Evolutionary conservation across 2,113 vertebrate species (phyloP), one percentile per base, ranked within the genome.

Genomic region (Notothenia coriiceps): DNA sequence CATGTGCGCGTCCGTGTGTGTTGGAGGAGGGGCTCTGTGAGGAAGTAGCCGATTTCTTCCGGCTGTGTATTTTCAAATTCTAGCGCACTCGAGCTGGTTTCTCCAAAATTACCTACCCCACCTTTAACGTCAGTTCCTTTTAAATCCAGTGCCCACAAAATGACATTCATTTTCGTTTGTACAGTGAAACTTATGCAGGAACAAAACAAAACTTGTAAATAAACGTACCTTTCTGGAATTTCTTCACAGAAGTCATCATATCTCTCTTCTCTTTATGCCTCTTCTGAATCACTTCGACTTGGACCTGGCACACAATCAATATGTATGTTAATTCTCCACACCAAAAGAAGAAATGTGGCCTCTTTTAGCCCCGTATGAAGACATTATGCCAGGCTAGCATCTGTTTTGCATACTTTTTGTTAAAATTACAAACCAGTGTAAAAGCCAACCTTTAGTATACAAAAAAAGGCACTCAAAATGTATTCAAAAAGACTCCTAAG

Each of bases 221-320:
- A 52, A 9, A 18, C 86, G 76, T 51, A 99, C 98, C 98, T 96
- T 98, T 99, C 93, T 99, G 98, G 57, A 98, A 99, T 82, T 96
- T 99, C 93, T 99, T 99, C 20, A 99, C 96, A 67, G 97, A 96
- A 1, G 91, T 90, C 95, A 99, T 96, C 97, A 99, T 98, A 4
- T 96, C 95, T 64, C 96, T 96, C 89, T 99, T 99, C 92, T 98
- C 97, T 74, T 94, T 97, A 88, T 99, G 98, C 72, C 98, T 97
- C 93, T 95, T 98, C 91, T 99, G 98, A 64, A 99, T 94, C 74
- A 99, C 94, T 77, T 99, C 96, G 44, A 95, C 90, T 96, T 99
- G 98, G 55, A 99, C 97, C 98, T 99, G 77, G 12, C 33, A 90
- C 29, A 63, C 13, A 75, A 29, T 11, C n/a, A 90, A 54, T 44